A percentile compares a stretch with the other conserved stretches of the same genome.
These are phyloP conservation scores for Apamea monoglypha DNA, from an alignment of 2,888 invertebrate species.

Conservation along the genomic window DNA sequence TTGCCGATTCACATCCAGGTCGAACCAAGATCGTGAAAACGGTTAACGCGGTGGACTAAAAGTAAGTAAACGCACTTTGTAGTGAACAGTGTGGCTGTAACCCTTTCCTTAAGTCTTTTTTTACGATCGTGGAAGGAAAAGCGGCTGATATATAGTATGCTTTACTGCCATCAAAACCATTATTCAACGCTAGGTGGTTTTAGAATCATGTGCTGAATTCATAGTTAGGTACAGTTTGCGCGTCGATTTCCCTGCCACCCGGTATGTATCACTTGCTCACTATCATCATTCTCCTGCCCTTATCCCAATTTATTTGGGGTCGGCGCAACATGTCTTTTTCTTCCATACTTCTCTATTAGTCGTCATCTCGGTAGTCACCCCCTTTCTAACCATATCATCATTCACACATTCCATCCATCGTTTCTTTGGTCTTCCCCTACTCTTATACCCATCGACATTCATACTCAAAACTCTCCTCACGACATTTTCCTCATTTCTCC, in stretches of 20 bases:
- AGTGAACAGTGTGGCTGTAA: constrained; percentile 35
- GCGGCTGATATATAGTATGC: constrained; percentile 10
- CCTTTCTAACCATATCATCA: too few species aligned
- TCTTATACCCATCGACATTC: too few species aligned
- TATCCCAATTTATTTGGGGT: too few species aligned
- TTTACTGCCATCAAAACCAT: constrained; percentile 13
- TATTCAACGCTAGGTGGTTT: neutral
- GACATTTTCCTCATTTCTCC: too few species aligned
- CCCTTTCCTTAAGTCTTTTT: constrained; percentile 36
- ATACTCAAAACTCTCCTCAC: too few species aligned
- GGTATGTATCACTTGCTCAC: neutral
- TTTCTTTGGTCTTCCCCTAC: too few species aligned
- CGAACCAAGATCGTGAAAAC: constrained; percentile 8
- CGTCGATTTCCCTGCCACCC: neutral
- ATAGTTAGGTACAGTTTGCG: neutral
- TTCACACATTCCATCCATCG: too few species aligned
- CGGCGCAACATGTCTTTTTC: too few species aligned
- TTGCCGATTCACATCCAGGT: neutral
- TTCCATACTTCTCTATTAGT: too few species aligned
- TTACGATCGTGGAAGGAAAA: constrained; percentile 26
- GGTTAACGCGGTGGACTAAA: constrained; percentile 17
- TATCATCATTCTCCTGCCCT: too few species aligned
- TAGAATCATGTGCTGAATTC: neutral
- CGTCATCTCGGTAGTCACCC: too few species aligned
- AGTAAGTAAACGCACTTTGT: constrained; percentile 21